These are phyloP conservation scores for Ormyrus rosae DNA, from an alignment of 2,888 invertebrate species.

Conservation along the genomic window DNA sequence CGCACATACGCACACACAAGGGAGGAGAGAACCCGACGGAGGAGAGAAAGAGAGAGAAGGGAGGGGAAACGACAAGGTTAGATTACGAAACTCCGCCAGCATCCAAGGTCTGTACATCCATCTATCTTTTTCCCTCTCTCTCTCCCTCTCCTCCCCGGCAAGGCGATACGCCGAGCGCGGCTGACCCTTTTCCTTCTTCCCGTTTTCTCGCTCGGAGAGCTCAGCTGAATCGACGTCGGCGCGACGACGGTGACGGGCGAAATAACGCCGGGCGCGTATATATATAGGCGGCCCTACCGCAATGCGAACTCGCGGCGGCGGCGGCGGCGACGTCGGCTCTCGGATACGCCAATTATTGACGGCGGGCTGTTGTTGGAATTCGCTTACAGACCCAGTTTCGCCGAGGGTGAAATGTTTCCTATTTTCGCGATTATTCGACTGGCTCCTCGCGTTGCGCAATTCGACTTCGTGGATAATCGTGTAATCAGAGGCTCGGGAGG, in stretches of 20 bases:
- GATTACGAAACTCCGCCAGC: constrained; percentile 68
- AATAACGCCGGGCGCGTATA: neutral
- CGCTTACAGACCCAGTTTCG: constrained; percentile 16
- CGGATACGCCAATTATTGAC: constrained; percentile 32
- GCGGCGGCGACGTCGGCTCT: neutral
- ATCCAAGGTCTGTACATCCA: constrained; percentile 63
- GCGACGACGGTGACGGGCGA: neutral
- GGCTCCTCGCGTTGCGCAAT: too few species aligned
- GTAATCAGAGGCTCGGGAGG: too few species aligned
- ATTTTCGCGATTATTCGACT: too few species aligned
- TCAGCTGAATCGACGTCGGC: neutral
- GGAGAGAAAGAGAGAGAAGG: constrained; percentile 23
- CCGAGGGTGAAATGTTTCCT: too few species aligned
- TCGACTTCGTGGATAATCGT: too few species aligned
- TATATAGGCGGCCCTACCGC: neutral
- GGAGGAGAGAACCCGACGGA: too few species aligned
- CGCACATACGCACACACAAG: neutral
- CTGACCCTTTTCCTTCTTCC: constrained; percentile 61
- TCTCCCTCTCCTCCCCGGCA: constrained; percentile 7
- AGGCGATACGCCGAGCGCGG: constrained; percentile 11
- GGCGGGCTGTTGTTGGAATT: constrained; percentile 5
- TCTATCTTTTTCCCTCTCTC: neutral
- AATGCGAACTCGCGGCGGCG: constrained; percentile 18
- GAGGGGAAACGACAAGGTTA: constrained; percentile 69
- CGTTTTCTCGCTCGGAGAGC: constrained; percentile 20